Evolutionary conservation across 2,113 vertebrate genomes (phyloP).

Genomic region (Meles meles): DNA sequence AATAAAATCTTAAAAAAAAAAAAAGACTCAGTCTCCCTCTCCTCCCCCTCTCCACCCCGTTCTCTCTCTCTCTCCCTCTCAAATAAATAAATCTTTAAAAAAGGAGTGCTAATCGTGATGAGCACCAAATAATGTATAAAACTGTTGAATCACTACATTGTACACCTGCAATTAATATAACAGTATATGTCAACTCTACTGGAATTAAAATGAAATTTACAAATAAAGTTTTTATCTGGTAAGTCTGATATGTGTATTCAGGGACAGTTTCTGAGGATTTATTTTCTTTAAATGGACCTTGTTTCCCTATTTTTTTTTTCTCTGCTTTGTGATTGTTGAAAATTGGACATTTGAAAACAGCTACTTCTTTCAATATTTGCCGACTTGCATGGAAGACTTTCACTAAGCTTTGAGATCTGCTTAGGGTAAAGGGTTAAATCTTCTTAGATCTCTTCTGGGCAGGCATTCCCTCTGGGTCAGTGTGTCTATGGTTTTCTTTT

Average conservation of each 20-base stretch:
- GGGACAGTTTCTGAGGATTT: neutral
- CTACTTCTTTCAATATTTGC: neutral
- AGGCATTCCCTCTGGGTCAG: neutral
- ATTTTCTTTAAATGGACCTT: neutral
- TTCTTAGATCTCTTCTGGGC: neutral
- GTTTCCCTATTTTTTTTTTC: neutral
- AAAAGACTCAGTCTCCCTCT: neutral
- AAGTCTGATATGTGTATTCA: neutral
- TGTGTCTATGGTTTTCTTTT: neutral
- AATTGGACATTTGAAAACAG: neutral
- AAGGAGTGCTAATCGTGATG: neutral
- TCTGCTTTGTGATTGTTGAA: neutral
- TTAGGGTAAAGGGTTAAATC: neutral
- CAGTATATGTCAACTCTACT: neutral
- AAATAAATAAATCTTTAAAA: neutral
- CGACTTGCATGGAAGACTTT: neutral
- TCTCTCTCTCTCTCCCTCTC: neutral
- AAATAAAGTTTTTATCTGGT: neutral
- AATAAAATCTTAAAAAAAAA: no score
- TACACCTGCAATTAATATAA: neutral
- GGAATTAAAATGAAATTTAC: neutral
- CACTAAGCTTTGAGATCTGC: neutral
- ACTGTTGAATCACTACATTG: neutral
- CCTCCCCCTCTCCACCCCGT: neutral
- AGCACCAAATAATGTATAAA: neutral